phyloP scores from a whole-genome alignment of 1,140 invertebrate species.

The Heliconius eleuchia region DNA sequence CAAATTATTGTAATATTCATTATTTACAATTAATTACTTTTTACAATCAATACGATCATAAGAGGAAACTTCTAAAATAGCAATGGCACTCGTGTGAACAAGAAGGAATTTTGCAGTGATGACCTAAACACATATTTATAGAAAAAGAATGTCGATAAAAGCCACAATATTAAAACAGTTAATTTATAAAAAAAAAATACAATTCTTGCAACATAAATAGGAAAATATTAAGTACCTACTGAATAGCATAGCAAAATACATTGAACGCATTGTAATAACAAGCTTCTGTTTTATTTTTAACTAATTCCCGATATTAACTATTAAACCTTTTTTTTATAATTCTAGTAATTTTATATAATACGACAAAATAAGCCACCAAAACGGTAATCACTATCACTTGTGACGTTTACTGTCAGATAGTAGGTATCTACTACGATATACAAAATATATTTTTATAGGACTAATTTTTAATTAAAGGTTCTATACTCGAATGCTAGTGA shows the following conservation, averaged over 20 bases:
- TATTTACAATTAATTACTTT: constrained; percentile 46
- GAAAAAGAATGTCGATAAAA: constrained; percentile 26
- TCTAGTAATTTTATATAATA: constrained; percentile 18
- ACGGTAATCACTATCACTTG: constrained; percentile 1
- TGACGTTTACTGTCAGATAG: background rate
- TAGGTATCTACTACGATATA: background rate
- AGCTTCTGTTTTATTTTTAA: constrained; percentile 19
- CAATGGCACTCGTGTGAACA: constrained; percentile 48
- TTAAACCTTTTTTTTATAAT: constrained; percentile 24
- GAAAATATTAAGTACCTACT: constrained; percentile 57
- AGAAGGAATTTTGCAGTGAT: constrained; percentile 32
- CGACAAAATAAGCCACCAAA: constrained; percentile 8
- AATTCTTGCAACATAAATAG: constrained; percentile 33
- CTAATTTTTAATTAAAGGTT: background rate
- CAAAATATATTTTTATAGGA: constrained; percentile 14
- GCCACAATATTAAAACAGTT: constrained; percentile 35
- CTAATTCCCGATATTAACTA: constrained; percentile 16
- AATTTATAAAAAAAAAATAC: constrained; percentile 32
- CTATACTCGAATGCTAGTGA: background rate
- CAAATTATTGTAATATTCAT: constrained; percentile 38
- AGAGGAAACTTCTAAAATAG: constrained; percentile 37
- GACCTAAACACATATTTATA: constrained; percentile 20
- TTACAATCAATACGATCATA: constrained; percentile 17
- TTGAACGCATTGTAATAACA: constrained; percentile 19
- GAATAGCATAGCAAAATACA: constrained; percentile 45